phyloP scores from a whole-genome alignment of 2,113 vertebrate genomes.

The Burhinus oedicnemus region DNA sequence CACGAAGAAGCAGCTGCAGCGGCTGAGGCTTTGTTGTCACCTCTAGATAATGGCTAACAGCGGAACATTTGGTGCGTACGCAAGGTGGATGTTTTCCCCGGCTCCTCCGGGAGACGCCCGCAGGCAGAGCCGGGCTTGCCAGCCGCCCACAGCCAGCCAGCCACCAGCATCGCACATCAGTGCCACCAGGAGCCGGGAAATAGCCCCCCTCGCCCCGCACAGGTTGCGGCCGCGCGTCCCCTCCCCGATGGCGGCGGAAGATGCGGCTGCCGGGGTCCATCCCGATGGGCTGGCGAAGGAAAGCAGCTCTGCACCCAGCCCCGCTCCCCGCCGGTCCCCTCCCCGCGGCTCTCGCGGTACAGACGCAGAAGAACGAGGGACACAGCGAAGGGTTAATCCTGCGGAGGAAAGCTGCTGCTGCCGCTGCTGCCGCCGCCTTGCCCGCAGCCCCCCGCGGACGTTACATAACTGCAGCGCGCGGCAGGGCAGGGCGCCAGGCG shows the following conservation, averaged over 20 bases:
- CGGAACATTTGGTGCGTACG: not conserved
- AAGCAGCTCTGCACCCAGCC: not conserved
- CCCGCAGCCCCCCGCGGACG: not conserved
- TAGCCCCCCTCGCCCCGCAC: too few relatives aligned
- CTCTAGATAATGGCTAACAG: not conserved
- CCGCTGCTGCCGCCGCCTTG: not conserved
- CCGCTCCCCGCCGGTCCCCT: too few relatives aligned
- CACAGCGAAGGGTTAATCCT: not conserved
- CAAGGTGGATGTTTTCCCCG: not conserved
- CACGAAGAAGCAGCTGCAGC: not conserved
- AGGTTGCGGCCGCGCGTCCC: not conserved
- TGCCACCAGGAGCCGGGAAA: not conserved
- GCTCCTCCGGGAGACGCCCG: not conserved
- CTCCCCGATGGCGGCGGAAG: not conserved
- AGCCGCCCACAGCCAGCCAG: not conserved
- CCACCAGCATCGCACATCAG: not conserved
- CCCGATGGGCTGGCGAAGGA: accelerated
- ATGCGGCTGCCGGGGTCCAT: not conserved
- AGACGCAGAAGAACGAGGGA: too few relatives aligned
- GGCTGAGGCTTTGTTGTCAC: not conserved
- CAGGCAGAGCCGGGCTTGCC: not conserved
- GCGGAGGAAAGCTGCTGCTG: not conserved
- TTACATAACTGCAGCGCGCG: not conserved
- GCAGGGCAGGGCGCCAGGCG: not conserved
- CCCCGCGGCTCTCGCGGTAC: too few relatives aligned